Evolutionary conservation across 2,797 vertebrate species (phyloP), one percentile per base, ranked within the genome.

Genomic region (Odontamblyopus rebecca): DNA sequence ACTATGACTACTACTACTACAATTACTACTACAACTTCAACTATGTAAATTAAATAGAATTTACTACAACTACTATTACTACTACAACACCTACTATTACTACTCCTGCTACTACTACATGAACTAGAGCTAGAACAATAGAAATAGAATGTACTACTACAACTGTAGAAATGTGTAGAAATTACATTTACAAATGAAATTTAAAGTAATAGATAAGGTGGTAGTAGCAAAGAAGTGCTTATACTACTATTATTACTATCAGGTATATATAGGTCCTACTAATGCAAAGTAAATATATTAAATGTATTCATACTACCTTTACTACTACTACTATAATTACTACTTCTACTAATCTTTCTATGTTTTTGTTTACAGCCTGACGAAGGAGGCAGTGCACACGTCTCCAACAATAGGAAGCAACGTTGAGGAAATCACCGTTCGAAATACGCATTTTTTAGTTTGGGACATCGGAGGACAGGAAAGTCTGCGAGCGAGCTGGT

Each of bases 381-480:
- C 93, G 0, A 95, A 95, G 61, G 95, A 96, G 53, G 95, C 93
- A 0, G 95, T 96, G 35, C 93, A 95, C 72, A 96, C 95, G 0
- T 90, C 94, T 0, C 95, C 96, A 30, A 97, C 95, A 67, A 94
- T 96, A 0, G 93, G 95, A 73, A 96, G 96, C 85, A 96, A 96
- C 1, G 94, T 96, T 1, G 96, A 97, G 76, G 92, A 96, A 87
- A 93, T 96, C 51, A 81, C 85, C 0, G 81, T 96, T 4, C 88
- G 77, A 11, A 96, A 95, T 74, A 96, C 94, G 0, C 93, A 93
- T 78, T 97, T 97, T 85, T 85, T 97, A 27, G 87, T 96, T 79
- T 96, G 96, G 96, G 95, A 97, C 67, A 94, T 95, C 1, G 95
- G 94, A 0, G 95, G 95, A 0, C 96, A 96, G 89, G 95, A 96